Conservation (phyloP, 2,113 vertebrate genomes). For the Erythrocercus mccallii region DNA sequence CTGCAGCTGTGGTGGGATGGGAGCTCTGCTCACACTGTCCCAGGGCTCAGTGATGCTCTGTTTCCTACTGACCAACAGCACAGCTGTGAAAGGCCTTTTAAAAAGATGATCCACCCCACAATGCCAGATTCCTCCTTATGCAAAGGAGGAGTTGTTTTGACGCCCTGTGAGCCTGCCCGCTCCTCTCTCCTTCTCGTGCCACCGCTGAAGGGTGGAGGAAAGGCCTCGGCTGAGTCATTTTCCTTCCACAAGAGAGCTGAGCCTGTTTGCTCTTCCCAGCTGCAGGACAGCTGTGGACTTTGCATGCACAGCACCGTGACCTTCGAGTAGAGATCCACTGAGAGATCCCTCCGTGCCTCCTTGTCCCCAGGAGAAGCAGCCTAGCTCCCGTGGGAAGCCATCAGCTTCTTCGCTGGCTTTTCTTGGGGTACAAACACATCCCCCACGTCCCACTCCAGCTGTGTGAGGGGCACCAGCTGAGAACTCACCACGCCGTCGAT, state of each 20-base stretch:
- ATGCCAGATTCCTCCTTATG: neutral
- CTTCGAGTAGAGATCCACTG: neutral
- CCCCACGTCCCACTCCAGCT: neutral
- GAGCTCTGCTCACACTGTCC: neutral
- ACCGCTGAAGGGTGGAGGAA: neutral
- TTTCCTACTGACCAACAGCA: slow-evolving; percentile 2
- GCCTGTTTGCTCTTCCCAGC: neutral
- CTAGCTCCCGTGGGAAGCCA: neutral
- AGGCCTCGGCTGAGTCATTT: neutral
- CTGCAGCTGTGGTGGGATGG: neutral
- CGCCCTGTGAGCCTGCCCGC: neutral
- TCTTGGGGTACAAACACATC: neutral
- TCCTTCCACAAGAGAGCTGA: neutral
- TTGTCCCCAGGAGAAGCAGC: neutral
- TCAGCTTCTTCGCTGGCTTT: neutral
- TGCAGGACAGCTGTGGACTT: slow-evolving; percentile 7
- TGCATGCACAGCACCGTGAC: fast-evolving
- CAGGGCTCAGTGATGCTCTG: neutral
- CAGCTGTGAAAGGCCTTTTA: neutral
- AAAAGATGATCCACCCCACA: neutral
- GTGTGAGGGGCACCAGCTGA: neutral
- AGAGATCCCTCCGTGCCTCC: neutral
- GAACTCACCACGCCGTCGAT: slow-evolving; percentile 91
- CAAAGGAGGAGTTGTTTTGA: neutral
- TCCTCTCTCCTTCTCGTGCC: neutral